A percentile compares a stretch with the other conserved stretches of the same genome.
Conservation (phyloP, 2,797 vertebrate species). For the Lacerta agilis region DNA sequence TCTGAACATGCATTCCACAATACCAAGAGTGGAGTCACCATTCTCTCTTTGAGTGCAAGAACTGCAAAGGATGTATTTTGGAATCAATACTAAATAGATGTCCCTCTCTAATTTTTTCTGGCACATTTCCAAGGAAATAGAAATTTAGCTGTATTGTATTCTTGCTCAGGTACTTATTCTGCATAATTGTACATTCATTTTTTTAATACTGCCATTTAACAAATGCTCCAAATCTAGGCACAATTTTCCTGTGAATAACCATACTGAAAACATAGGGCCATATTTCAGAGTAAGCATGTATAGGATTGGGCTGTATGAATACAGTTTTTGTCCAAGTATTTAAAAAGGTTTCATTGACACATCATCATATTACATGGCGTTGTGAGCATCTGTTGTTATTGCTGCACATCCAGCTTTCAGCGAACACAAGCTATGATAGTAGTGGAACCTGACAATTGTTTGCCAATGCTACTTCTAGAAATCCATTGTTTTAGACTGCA, state of each 20-base stretch:
- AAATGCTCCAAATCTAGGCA: not conserved
- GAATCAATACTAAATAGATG: not conserved
- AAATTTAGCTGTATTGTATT: not conserved
- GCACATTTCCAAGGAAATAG: not conserved
- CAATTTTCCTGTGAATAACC: not conserved
- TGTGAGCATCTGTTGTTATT: too few species aligned
- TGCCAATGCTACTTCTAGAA: not conserved
- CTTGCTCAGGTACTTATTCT: not conserved
- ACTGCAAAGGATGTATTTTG: not conserved
- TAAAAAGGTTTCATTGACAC: too few species aligned
- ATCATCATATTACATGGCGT: too few species aligned
- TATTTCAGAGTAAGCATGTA: not conserved
- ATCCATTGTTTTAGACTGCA: slow-evolving; percentile 11
- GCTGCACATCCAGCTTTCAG: too few species aligned
- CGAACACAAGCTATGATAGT: too few species aligned
- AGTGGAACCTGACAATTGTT: not conserved
- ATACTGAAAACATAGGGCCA: not conserved
- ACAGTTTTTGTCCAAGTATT: too few species aligned
- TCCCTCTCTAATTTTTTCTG: not conserved
- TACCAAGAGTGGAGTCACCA: too few species aligned
- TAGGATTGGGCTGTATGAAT: not conserved
- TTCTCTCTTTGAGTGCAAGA: not conserved
- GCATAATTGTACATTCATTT: not conserved
- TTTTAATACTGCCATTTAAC: not conserved
- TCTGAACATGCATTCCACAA: not conserved